phyloP scores from a whole-genome alignment of 1,140 invertebrate genomes.

The Helicoverpa zea region DNA sequence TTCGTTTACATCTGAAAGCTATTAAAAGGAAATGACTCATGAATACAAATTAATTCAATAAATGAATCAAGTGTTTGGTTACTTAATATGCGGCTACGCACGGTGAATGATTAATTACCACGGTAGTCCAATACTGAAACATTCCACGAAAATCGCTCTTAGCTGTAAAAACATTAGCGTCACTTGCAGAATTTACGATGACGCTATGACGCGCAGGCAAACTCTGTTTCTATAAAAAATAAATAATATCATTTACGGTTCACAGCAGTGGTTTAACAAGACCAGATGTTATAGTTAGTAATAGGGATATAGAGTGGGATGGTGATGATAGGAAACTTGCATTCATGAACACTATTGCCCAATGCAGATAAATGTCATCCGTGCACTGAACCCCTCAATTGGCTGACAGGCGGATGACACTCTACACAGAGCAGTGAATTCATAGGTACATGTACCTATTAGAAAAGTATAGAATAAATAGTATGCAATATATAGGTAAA shows the following conservation, averaged over 20 bases:
- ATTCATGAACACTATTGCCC: constrained; percentile 12
- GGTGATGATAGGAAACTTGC: neutral
- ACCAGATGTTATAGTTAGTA: neutral
- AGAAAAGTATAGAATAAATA: neutral
- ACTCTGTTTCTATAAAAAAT: neutral
- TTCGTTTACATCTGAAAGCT: neutral
- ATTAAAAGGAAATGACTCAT: constrained; percentile 11
- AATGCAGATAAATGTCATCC: constrained; percentile 39
- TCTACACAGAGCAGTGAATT: neutral
- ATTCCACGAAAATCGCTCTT: constrained; percentile 16
- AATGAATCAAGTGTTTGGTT: constrained; percentile 21
- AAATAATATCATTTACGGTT: neutral
- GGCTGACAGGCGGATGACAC: constrained; percentile 47
- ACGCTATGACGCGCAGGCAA: neutral
- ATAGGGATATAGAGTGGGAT: neutral
- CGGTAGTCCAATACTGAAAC: neutral
- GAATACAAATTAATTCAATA: neutral
- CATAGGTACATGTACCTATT: neutral
- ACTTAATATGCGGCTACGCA: neutral
- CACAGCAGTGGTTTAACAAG: neutral
- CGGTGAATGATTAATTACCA: neutral
- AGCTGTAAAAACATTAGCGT: constrained; percentile 14
- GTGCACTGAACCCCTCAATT: constrained; percentile 50
- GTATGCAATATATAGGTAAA: neutral
- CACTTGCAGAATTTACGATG: neutral